phyloP scores from a whole-genome alignment of 1,140 invertebrate genomes.

The Drosophila nasuta region DNA sequence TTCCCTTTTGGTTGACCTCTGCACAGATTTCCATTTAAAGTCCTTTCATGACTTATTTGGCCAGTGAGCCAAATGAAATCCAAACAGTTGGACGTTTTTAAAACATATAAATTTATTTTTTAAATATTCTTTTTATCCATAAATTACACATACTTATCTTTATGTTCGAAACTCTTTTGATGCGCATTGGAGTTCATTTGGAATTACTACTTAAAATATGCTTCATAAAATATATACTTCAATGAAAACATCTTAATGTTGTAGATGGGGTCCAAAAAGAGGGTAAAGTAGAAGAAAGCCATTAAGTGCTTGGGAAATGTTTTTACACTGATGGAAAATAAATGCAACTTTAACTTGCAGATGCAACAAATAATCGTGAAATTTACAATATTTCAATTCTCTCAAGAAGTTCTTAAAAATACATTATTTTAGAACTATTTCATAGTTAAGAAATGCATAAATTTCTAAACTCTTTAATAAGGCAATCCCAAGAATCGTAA shows the following conservation, averaged over 20 bases:
- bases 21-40: constrained; percentile 57
- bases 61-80: constrained; percentile 38
- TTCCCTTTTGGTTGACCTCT: background rate
- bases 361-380: too few relatives aligned
- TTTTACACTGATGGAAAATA: constrained; percentile 1
- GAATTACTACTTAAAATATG: constrained; percentile 36
- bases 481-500: background rate
- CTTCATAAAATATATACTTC: constrained; percentile 25
- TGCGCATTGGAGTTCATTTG: constrained; percentile 31
- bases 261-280: background rate
- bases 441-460: background rate
- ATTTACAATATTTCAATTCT: too few relatives aligned
- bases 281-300: background rate
- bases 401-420: too few relatives aligned
- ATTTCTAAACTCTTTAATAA: background rate
- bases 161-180: background rate
- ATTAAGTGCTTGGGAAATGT: background rate
- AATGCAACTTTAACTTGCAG: too few relatives aligned
- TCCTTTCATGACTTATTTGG: constrained; percentile 69
- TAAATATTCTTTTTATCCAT: constrained; percentile 42
- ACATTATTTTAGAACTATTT: background rate
- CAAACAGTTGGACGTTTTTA: constrained; percentile 42
- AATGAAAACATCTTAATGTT: constrained; percentile 32
- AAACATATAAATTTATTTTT: constrained; percentile 37
- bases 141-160: constrained; percentile 64